phyloP scores from a whole-genome alignment of 2,113 vertebrate species.

The Hippoglossus stenolepis region DNA sequence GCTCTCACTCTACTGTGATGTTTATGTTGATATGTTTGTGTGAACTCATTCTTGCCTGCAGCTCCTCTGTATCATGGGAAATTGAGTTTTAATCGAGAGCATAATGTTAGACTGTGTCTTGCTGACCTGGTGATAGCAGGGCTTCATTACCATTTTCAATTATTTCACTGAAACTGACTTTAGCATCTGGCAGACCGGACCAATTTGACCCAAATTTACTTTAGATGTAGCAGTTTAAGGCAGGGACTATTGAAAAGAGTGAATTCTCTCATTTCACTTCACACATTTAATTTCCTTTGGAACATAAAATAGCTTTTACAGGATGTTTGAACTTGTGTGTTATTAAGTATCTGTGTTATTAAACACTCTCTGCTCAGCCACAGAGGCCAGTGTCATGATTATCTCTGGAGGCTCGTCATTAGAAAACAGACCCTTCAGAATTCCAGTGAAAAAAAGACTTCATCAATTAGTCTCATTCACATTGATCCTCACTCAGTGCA shows the following conservation, averaged over 20 bases:
- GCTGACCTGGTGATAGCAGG: conserved; percentile 41
- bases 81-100: conserved; percentile 25
- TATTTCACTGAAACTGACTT: conserved; percentile 48
- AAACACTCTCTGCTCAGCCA: not conserved
- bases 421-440: conserved; percentile 34
- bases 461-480: conserved; percentile 52
- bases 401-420: conserved; percentile 46
- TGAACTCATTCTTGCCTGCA: conserved; percentile 17
- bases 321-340: conserved; percentile 30
- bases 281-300: not conserved
- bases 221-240: conserved; percentile 28
- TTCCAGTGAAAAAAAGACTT: conserved; percentile 48
- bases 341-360: conserved; percentile 14
- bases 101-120: conserved; percentile 29
- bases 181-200: conserved; percentile 17
- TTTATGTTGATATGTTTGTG: not conserved
- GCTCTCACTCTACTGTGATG: conserved; percentile 3
- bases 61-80: conserved; percentile 25
- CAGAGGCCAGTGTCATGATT: conserved; percentile 2
- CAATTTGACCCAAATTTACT: conserved; percentile 45
- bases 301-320: conserved; percentile 11
- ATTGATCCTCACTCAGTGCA: conserved; percentile 44
- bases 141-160: conserved; percentile 54
- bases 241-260: not conserved
- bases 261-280: conserved; percentile 16